A percentile compares a stretch with the other conserved stretches of the same genome.
Conservation (phyloP, 2,113 vertebrate species). For the Planiliza haematocheilus region DNA sequence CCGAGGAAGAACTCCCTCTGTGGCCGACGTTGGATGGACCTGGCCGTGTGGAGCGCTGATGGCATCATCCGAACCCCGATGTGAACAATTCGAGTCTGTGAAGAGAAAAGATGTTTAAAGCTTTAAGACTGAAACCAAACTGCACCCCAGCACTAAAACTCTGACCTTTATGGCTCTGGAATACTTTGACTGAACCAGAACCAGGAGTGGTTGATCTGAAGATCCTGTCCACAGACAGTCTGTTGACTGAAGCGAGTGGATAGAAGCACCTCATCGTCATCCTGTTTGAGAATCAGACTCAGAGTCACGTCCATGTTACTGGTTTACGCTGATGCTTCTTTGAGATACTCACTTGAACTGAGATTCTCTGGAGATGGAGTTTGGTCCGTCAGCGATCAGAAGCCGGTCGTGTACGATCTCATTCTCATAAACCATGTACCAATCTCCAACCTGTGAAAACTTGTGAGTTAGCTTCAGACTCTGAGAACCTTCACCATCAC, state of each 20-base stretch:
- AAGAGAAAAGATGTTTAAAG: neutral
- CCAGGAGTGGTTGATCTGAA: slow-evolving; percentile 41
- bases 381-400: slow-evolving; percentile 49
- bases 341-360: slow-evolving; percentile 67
- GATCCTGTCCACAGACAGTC: slow-evolving; percentile 45
- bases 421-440: slow-evolving; percentile 71
- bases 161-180: slow-evolving; percentile 37
- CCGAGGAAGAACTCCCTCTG: neutral
- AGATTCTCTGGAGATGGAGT: slow-evolving; percentile 68
- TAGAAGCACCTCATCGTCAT: slow-evolving; percentile 75
- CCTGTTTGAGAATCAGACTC: slow-evolving; percentile 38
- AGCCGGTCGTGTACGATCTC: slow-evolving; percentile 66
- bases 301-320: no score
- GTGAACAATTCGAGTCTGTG: slow-evolving; percentile 26
- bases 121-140: neutral
- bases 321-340: neutral
- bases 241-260: slow-evolving; percentile 49
- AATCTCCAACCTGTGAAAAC: slow-evolving; percentile 51
- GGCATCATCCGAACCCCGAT: neutral
- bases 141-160: neutral
- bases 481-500: no score
- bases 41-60: neutral
- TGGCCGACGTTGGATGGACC: neutral
- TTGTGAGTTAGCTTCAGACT: neutral
- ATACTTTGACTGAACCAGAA: slow-evolving; percentile 58